Evolutionary conservation across 2,888 invertebrate genomes (phyloP), one percentile per base, ranked within the genome.

Genomic region (Troides aeacus): DNA sequence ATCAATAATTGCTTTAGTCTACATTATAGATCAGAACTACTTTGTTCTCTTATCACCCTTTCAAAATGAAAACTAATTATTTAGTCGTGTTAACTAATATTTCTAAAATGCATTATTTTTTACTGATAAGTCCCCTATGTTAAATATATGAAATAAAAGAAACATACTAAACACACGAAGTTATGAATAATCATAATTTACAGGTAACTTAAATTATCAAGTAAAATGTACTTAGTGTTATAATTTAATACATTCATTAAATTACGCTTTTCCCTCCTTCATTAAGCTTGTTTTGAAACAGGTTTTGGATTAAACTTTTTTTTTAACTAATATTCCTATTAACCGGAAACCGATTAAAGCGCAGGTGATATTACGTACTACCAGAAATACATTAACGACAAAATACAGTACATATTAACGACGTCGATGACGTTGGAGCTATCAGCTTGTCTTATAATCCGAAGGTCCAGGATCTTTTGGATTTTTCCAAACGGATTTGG

Each of bases 91-190:
- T 60, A 53, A 53, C 7, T 50, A 1, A 60, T 58, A 23, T 23
- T 58, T 23, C 24, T 58, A 23, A 8, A 58, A 57, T 57, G 7
- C n/a, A n/a, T 56, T 56, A 56, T 4, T 23, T 23, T 12, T 58
- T 15, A 23, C 15, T 60, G 66, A 66, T 60, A 60, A 66, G 66
- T 36, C 66, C 66, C 60, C 66, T 50, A 60, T 66, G 59, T 30
- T 50, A 50, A 50, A 59, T 24, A 50, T 50, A 2, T 18, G 18
- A 53, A 12, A 18, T 12, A 3, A n/a, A 53, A 53, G 4, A n/a
- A 4, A 53, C 18, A n/a, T 18, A 53, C 1, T 2, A 2, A 46
- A 46, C 46, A 12, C 46, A 46, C 46, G 12, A 4, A 30, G 30
- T 30, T 5, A 46, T 15, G 46, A 46, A 15, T 46, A 46, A 46